These are phyloP conservation scores for Alosa sapidissima DNA, from an alignment of 2,797 vertebrate genomes.

Conservation along the genomic window DNA sequence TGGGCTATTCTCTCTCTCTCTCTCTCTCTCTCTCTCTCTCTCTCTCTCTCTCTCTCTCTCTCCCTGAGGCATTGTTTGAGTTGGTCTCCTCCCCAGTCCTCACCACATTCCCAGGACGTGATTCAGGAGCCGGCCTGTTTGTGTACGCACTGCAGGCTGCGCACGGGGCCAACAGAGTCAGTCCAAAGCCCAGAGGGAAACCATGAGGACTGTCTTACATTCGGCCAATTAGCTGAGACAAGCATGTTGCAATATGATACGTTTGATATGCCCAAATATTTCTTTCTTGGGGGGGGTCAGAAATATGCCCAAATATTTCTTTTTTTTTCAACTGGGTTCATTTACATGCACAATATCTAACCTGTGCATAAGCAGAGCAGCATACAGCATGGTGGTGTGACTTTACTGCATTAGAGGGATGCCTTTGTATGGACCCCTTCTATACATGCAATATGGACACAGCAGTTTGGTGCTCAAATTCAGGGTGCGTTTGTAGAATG, in stretches of 20 bases:
- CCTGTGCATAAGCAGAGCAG: neutral
- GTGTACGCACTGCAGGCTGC: neutral
- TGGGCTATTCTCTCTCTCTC: neutral
- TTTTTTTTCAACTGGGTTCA: no score
- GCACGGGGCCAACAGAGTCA: neutral
- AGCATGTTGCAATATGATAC: neutral
- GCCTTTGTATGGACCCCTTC: neutral
- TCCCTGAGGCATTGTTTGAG: slow-evolving; percentile 32
- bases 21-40: neutral
- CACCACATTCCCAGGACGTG: slow-evolving; percentile 41
- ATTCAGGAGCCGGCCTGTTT: slow-evolving; percentile 36
- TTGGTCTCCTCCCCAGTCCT: slow-evolving; percentile 35
- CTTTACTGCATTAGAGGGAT: neutral
- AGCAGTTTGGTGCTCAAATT: neutral
- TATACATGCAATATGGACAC: neutral
- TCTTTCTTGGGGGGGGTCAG: no score
- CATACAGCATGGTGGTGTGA: neutral
- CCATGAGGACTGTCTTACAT: neutral
- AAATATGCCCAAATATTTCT: neutral
- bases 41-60: neutral
- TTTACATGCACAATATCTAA: neutral
- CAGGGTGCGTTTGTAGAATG: slow-evolving; percentile 6
- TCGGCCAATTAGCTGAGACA: neutral
- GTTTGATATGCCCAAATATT: neutral
- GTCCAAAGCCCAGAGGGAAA: neutral